Evolutionary conservation across 2,888 invertebrate species (phyloP), one percentile per base, ranked within the genome.

Genomic region (Endomychus coccineus): DNA sequence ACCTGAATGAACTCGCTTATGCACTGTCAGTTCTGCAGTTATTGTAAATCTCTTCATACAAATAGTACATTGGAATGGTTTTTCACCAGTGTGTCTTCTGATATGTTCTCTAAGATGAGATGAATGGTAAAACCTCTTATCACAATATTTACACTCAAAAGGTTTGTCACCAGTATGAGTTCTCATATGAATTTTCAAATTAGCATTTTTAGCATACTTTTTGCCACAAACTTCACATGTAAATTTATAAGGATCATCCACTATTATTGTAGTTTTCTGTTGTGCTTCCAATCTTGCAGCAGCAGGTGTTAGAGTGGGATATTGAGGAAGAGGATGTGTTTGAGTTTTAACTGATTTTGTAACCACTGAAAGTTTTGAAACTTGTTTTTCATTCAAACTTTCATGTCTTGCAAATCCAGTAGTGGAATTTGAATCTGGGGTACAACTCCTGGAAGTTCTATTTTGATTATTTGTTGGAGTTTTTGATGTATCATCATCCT

Each of bases 1-100:
- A 38, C 38, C 59, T 52, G 64, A 66, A 59, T 77, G 77, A 15
- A 71, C 69, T 44, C 68, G 71, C 54, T 66, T 66, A 57, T 77
- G 77, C 49, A 63, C 61, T 1, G 60, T 65, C 3, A 65, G 46
- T 44, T 63, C 62, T 11, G 61, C 62, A 43, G 55, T 62, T 12
- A 62, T 63, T 1, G 64, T 63, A 42, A 65, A 65, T 11, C 62
- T 43, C 46, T 64, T 64, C 40, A 52, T 52, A 41, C 65, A 65
- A 2, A 63, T 50, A 2, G 52, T 56, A 42, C 65, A 65, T 36
- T 59, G 59, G 44, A 61, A 65, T 2, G 64, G 65, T 45, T 63
- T 65, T 40, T 65, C 65, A 3, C 63, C 63, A 1, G 62, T 65
- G 33, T 65, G 65, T 16, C 62, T 45, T 16, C 65, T 50, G 25